phyloP scores from a whole-genome alignment of 1,140 invertebrate species.

The Papilio machaon region DNA sequence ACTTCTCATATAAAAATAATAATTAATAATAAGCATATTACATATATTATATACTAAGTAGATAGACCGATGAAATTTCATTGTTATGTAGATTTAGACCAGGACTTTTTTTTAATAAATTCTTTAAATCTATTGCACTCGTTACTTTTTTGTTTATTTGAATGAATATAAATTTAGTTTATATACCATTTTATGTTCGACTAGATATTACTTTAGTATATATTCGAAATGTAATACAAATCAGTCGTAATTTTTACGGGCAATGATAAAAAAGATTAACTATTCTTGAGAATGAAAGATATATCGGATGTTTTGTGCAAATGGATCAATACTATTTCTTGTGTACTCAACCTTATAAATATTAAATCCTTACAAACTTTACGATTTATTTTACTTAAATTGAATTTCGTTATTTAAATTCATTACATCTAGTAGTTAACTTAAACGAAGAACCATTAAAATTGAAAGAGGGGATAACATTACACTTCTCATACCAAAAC shows the following conservation, averaged over 20 bases:
- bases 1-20: constrained; percentile 79
- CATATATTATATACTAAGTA: constrained; percentile 73
- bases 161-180: constrained; percentile 25
- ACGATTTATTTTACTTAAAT: constrained; percentile 12
- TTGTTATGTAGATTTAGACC: constrained; percentile 45
- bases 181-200: constrained; percentile 26
- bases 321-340: neutral
- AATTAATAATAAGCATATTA: constrained; percentile 67
- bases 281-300: neutral
- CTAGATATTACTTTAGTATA: constrained; percentile 35
- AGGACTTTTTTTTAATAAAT: constrained; percentile 43
- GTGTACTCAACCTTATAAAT: neutral
- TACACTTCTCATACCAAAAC: neutral
- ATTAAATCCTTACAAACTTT: neutral
- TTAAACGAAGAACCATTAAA: neutral
- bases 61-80: constrained; percentile 73
- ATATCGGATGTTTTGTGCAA: constrained; percentile 15
- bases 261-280: constrained; percentile 1
- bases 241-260: constrained; percentile 37
- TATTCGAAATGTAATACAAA: constrained; percentile 33
- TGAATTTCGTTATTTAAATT: constrained; percentile 5
- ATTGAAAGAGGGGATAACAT: constrained; percentile 12
- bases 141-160: neutral
- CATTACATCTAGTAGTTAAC: constrained; percentile 14
- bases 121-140: constrained; percentile 56